Conservation (phyloP, 2,113 vertebrate genomes). For the Rhinopithecus roxellana region DNA sequence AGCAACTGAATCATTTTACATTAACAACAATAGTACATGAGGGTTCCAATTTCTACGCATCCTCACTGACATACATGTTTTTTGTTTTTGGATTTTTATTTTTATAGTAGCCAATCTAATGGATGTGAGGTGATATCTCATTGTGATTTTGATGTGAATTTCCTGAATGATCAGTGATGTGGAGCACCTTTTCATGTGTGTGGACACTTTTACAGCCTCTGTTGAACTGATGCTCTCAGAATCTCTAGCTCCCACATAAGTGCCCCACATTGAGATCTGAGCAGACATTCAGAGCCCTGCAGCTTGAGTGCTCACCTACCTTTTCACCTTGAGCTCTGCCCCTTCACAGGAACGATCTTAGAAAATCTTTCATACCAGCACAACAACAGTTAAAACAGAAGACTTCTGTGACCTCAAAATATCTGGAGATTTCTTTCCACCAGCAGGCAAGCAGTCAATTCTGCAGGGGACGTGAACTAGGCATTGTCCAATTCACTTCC, state of each 20-base stretch:
- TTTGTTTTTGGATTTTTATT: neutral
- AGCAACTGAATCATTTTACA: neutral
- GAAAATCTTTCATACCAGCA: neutral
- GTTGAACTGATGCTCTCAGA: neutral
- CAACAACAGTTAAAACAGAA: neutral
- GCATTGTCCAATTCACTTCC: neutral
- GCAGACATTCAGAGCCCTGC: neutral
- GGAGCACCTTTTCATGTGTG: neutral
- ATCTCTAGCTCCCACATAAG: neutral
- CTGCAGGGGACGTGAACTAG: neutral
- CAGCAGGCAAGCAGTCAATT: neutral
- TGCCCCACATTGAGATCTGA: neutral
- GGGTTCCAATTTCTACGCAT: neutral
- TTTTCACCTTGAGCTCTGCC: neutral
- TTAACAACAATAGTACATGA: neutral
- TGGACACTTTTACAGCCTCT: neutral
- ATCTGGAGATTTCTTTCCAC: neutral
- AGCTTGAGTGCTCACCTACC: rapidly evolving
- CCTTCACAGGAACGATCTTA: rapidly evolving
- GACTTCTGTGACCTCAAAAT: neutral
- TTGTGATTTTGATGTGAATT: neutral
- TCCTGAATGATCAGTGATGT: neutral
- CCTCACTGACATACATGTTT: neutral
- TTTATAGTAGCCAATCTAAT: neutral
- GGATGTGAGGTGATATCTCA: neutral